A percentile compares a stretch with the other conserved stretches of the same genome.
Evolutionary conservation across 2,888 invertebrate genomes (phyloP).

Genomic region (Drosophila hamatofila): DNA sequence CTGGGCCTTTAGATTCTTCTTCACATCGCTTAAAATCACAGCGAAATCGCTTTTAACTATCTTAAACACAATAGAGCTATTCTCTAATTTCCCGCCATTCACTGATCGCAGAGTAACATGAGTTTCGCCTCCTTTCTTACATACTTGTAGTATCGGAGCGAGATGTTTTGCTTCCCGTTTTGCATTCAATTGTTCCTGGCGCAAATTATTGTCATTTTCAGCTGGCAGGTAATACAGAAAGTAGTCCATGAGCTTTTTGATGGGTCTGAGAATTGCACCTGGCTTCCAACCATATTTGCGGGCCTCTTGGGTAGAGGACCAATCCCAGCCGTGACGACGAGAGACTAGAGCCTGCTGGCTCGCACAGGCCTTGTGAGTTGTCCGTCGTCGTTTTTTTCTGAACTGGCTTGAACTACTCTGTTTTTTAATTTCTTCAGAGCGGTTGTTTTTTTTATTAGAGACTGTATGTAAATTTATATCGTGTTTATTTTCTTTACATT

Average conservation of each 20-base stretch:
- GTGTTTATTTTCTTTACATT: slow-evolving; percentile 43
- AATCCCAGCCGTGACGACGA: slow-evolving; percentile 89
- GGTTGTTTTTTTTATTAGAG: background rate
- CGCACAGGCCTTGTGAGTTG: slow-evolving; percentile 87
- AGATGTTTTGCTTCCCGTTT: slow-evolving; percentile 73
- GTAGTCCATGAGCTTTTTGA: slow-evolving; percentile 81
- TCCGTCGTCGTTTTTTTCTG: background rate
- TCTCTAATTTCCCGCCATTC: background rate
- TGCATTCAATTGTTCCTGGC: slow-evolving; percentile 82
- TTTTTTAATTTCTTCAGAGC: background rate
- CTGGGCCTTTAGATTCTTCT: slow-evolving; percentile 86
- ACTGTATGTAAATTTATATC: background rate
- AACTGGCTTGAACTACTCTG: background rate
- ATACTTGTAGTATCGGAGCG: slow-evolving; percentile 87
- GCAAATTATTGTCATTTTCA: slow-evolving; percentile 44
- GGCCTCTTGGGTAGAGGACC: slow-evolving; percentile 84
- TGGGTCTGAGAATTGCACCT: slow-evolving; percentile 79
- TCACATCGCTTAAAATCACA: slow-evolving; percentile 86
- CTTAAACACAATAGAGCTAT: slow-evolving; percentile 87
- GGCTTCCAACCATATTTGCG: slow-evolving; percentile 82
- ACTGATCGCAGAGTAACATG: slow-evolving; percentile 86
- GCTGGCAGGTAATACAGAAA: slow-evolving; percentile 74
- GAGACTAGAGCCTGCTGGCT: slow-evolving; percentile 86
- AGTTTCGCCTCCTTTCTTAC: slow-evolving; percentile 88
- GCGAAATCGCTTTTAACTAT: slow-evolving; percentile 87